A percentile compares a stretch with the other conserved stretches of the same genome.
Evolutionary conservation across 2,113 vertebrate species (phyloP).

Genomic region (Cyprinodon brontotheroides): DNA sequence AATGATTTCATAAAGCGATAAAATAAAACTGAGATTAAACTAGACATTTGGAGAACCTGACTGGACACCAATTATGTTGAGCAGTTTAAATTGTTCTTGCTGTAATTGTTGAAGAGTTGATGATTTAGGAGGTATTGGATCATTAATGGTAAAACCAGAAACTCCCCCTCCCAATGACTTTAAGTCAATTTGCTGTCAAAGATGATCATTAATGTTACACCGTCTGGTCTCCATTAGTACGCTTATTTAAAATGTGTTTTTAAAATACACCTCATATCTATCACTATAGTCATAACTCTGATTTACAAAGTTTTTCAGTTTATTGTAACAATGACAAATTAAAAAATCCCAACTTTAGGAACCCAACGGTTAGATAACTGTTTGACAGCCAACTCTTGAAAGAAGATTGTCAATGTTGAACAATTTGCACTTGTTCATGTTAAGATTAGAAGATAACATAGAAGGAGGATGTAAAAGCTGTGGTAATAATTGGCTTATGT

Average conservation of each 20-base stretch:
- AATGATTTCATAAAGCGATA: not conserved
- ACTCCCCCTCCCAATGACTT: too few relatives aligned
- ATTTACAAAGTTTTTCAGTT: not conserved
- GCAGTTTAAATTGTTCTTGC: not conserved
- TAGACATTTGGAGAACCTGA: not conserved
- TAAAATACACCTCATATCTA: not conserved
- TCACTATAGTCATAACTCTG: not conserved
- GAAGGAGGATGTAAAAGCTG: not conserved
- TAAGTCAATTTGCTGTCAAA: not conserved
- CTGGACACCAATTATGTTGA: not conserved
- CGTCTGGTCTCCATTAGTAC: not conserved
- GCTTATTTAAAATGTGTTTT: not conserved
- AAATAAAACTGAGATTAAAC: not conserved
- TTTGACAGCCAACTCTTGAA: not conserved
- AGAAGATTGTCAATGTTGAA: not conserved
- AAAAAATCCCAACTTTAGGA: not conserved
- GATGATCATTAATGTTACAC: not conserved
- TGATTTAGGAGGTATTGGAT: not conserved
- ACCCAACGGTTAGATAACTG: not conserved
- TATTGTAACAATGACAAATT: not conserved
- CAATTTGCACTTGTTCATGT: not conserved
- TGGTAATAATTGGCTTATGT: slow-evolving; percentile 29
- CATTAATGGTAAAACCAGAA: not conserved
- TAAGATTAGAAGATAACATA: slow-evolving; percentile 10
- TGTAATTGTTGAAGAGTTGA: not conserved